Evolutionary conservation across 2,888 invertebrate genomes (phyloP), one percentile per base, ranked within the genome.

Genomic region (Cosmia trapezina): DNA sequence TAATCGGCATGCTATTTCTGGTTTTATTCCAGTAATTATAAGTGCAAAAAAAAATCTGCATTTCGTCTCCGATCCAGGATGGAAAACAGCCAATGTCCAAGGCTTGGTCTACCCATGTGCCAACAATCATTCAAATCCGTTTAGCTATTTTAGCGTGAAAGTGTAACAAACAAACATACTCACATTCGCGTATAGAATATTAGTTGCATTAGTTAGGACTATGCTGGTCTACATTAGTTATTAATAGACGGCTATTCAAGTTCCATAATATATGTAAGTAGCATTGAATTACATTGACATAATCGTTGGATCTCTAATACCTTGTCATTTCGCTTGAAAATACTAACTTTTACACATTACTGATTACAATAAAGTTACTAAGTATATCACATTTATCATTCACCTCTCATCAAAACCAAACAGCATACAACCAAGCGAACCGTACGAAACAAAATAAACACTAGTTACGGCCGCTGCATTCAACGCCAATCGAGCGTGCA

Each of bases 381-480:
- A 19, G 7, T 12, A 7, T 33, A n/a, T 14, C 17, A 3, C 9
- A 67, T n/a, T 33, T 45, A 33, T 33, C 33, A 53, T 37, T 19
- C 9, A 45, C 11, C 4, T 47, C 12, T 59, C 22, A 77, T 59
- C 54, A 22, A 71, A 68, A 37, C 45, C 37, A 62, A 64, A 62
- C 60, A 70, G 33, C 49, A 47, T 43, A 61, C 66, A 47, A 47
- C 14, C 41, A 69, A 81, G 37, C 17, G 70, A 17, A 69, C 64
- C 65, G 28, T 78, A 53, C 56, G 9, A 47, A 63, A 64, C 63
- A 71, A 81, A 78, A 77, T 68, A 81, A 81, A 84, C 73, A 73
- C 79, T 70, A 73, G 73, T 72, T 76, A 84, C 83, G 70, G 68
- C 17, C 51, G n/a, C 11, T 66, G 78, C 73, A 78, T 86, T 84